Evolutionary conservation across 2,888 invertebrate genomes (phyloP).

Genomic region (Sympetrum striolatum): DNA sequence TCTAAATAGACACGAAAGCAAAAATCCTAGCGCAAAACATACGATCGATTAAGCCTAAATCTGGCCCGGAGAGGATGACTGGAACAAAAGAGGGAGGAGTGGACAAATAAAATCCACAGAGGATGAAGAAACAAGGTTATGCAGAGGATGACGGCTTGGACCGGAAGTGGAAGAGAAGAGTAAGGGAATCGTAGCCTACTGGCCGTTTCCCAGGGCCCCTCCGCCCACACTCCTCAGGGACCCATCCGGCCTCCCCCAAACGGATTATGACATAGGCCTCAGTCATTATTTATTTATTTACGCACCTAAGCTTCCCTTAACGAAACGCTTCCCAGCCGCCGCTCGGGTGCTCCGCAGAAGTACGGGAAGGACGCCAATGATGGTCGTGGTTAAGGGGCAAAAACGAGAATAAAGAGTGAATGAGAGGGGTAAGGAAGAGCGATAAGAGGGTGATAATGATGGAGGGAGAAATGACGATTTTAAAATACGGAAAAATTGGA

Average conservation of each 20-base stretch:
- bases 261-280: constrained; percentile 23
- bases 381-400: not conserved
- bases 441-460: not conserved
- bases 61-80: not conserved
- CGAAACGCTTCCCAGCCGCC: constrained; percentile 1
- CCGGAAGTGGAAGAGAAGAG: not conserved
- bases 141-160: not conserved
- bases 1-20: no score
- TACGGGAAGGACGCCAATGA: not conserved
- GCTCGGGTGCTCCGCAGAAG: not conserved
- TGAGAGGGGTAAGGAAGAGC: not conserved
- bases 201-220: not conserved
- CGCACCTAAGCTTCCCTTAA: constrained; percentile 22
- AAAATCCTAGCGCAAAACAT: no score
- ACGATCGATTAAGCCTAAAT: not conserved
- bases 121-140: not conserved
- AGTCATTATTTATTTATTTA: constrained; percentile 41
- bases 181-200: not conserved
- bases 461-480: not conserved
- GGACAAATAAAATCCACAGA: not conserved
- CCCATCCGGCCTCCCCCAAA: not conserved
- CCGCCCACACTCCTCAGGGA: not conserved
- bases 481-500: not conserved
- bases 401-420: not conserved
- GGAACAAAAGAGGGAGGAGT: not conserved